phyloP scores from a whole-genome alignment of 2,113 vertebrate genomes.

The Gorsachius goisagi region DNA sequence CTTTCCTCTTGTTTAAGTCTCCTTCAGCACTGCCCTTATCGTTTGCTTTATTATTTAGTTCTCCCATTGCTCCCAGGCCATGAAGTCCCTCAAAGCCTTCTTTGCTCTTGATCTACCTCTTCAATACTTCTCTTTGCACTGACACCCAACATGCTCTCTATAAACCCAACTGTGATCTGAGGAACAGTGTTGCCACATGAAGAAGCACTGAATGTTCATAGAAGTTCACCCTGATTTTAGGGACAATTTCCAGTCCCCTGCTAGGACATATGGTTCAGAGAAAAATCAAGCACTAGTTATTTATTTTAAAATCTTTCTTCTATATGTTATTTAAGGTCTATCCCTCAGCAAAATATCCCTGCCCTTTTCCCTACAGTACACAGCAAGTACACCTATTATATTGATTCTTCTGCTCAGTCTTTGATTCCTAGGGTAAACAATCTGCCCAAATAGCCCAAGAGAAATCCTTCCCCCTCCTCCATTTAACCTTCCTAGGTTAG shows the following conservation, averaged over 20 bases:
- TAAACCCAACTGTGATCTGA: not conserved
- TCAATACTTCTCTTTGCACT: not conserved
- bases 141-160: not conserved
- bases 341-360: not conserved
- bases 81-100: not conserved
- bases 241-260: not conserved
- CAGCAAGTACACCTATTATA: not conserved
- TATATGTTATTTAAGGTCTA: not conserved
- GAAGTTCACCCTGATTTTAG: not conserved
- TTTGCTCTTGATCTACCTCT: not conserved
- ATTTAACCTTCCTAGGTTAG: not conserved
- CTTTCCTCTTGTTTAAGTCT: not conserved
- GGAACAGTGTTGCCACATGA: not conserved
- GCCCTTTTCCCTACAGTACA: not conserved
- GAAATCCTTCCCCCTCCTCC: not conserved
- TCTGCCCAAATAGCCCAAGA: not conserved
- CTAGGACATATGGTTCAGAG: not conserved
- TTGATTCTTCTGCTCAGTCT: not conserved
- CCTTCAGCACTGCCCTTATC: not conserved
- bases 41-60: not conserved
- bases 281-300: not conserved
- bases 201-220: not conserved
- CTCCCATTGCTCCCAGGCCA: not conserved
- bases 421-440: not conserved
- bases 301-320: not conserved